Conservation (phyloP, 2,888 invertebrate species). For the Coecobrya sp. region DNA sequence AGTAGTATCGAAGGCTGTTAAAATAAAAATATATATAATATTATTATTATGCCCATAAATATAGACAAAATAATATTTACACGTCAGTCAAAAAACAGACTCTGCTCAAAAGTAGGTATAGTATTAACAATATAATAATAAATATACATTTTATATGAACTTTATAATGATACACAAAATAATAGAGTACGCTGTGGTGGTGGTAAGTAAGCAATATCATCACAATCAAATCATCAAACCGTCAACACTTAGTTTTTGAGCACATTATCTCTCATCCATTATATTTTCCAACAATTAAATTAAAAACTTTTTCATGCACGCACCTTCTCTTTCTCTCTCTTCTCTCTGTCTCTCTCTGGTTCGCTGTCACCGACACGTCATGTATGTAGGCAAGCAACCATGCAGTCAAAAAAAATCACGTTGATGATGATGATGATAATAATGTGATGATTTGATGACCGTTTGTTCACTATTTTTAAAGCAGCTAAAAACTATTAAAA, state of each 20-base stretch:
- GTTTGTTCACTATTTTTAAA: conserved; percentile 66
- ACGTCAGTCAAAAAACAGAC: conserved; percentile 43
- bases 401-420: conserved; percentile 68
- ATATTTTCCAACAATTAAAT: conserved; percentile 81
- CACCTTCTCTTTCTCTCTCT: conserved; percentile 70
- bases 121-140: conserved; percentile 23
- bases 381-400: conserved; percentile 73
- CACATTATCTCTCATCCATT: conserved; percentile 80
- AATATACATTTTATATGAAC: neutral
- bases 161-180: conserved; percentile 41
- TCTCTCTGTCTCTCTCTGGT: conserved; percentile 62
- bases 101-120: conserved; percentile 22
- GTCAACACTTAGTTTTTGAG: conserved; percentile 80
- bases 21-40: conserved; percentile 42
- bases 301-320: conserved; percentile 80
- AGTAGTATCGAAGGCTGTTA: conserved; percentile 23
- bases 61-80: conserved; percentile 32
- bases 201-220: conserved; percentile 60
- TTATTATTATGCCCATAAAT: conserved; percentile 13
- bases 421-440: conserved; percentile 50
- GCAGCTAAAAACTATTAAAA: conserved; percentile 36
- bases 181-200: neutral
- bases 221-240: conserved; percentile 82
- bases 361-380: conserved; percentile 80
- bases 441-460: conserved; percentile 74